A percentile compares a stretch with the other conserved stretches of the same genome.
phyloP scores from a whole-genome alignment of 1,140 invertebrate genomes.

The Bathynomus jamesi region DNA sequence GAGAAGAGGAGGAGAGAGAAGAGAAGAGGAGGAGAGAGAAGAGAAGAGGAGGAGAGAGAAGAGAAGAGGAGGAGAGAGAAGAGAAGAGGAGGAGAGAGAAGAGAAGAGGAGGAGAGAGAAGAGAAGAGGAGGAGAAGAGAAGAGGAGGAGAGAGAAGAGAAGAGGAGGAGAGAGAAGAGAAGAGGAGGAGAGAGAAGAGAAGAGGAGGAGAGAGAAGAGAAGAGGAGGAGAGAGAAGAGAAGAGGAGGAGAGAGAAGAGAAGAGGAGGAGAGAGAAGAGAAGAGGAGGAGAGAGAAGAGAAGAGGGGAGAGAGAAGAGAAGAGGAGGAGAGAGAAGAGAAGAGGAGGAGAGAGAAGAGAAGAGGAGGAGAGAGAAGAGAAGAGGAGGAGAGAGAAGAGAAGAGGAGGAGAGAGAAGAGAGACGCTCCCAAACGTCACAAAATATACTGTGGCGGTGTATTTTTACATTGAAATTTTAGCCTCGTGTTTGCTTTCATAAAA shows the following conservation, averaged over 20 bases:
- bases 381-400: not conserved
- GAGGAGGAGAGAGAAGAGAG: not conserved
- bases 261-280: not conserved
- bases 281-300: conserved; percentile 2
- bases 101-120: not conserved
- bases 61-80: not conserved
- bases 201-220: not conserved
- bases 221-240: not conserved
- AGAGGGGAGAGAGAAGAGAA: not conserved
- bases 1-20: not conserved
- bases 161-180: not conserved
- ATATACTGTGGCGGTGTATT: too few relatives aligned
- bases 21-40: not conserved
- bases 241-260: not conserved
- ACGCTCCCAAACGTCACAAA: not conserved
- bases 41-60: not conserved
- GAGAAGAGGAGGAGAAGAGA: not conserved
- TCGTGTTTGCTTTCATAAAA: too few relatives aligned
- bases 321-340: not conserved
- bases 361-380: not conserved
- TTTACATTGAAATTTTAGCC: too few relatives aligned
- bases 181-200: not conserved
- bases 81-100: not conserved
- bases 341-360: not conserved
- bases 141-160: conserved; percentile 2